These are phyloP conservation scores for Diabrotica virgifera DNA, from an alignment of 1,140 invertebrate species.

Conservation along the genomic window DNA sequence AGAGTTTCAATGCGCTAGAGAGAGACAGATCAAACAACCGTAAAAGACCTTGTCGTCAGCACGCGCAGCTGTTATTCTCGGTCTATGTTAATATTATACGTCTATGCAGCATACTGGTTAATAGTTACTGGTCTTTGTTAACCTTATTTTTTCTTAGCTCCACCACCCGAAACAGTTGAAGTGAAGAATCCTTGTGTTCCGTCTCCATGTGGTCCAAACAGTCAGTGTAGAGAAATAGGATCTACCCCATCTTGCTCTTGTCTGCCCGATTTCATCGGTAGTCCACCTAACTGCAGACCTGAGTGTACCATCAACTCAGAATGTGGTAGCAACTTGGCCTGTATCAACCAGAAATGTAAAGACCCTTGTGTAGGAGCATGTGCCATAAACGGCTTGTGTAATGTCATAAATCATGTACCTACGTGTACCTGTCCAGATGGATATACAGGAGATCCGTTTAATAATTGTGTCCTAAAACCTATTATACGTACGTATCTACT, in stretches of 20 bases:
- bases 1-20: too few species aligned
- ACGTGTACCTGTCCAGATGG: constrained; percentile 65
- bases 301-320: constrained; percentile 72
- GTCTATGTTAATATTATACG: too few species aligned
- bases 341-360: constrained; percentile 68
- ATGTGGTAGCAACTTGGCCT: constrained; percentile 67
- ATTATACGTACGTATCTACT: constrained; percentile 29
- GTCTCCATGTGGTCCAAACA: constrained; percentile 78
- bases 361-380: constrained; percentile 74
- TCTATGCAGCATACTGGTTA: background rate
- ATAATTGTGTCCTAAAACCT: constrained; percentile 55
- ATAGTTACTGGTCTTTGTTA: background rate
- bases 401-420: constrained; percentile 73
- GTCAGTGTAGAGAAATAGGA: constrained; percentile 70
- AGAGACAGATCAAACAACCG: too few species aligned
- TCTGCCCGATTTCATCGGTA: constrained; percentile 61
- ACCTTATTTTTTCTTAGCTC: background rate
- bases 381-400: constrained; percentile 65
- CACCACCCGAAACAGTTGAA: constrained; percentile 34
- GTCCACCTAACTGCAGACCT: constrained; percentile 67
- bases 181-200: constrained; percentile 66
- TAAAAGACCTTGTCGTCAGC: too few species aligned
- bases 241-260: constrained; percentile 73
- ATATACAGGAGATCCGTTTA: constrained; percentile 66
- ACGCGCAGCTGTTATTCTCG: too few species aligned